Evolutionary conservation across 2,888 invertebrate genomes (phyloP).

Genomic region (Oegoconia quadripuncta): DNA sequence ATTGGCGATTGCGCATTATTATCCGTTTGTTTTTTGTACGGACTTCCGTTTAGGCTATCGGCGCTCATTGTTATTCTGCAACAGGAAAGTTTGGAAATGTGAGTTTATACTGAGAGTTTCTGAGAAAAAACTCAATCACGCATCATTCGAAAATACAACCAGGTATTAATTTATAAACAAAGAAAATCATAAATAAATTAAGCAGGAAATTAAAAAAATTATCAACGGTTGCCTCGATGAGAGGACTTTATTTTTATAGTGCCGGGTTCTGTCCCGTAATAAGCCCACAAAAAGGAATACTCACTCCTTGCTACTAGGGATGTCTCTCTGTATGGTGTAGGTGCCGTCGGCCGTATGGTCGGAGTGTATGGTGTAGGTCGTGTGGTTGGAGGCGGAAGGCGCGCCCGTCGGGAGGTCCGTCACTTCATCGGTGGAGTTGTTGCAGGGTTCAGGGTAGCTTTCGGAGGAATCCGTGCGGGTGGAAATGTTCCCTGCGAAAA

Average conservation of each 20-base stretch:
- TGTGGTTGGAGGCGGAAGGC: conserved; percentile 28
- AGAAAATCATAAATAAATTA: too few relatives aligned
- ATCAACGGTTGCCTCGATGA: too few relatives aligned
- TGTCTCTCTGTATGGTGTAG: conserved; percentile 50
- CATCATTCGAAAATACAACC: too few relatives aligned
- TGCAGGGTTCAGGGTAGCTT: conserved; percentile 70
- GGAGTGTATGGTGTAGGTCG: conserved; percentile 48
- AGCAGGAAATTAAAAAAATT: too few relatives aligned
- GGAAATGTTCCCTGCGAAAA: conserved; percentile 51
- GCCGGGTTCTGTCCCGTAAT: too few relatives aligned
- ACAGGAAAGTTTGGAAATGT: too few relatives aligned
- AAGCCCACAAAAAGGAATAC: too few relatives aligned
- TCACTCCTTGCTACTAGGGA: conserved; percentile 57
- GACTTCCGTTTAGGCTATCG: conserved; percentile 69
- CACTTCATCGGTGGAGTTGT: conserved; percentile 61
- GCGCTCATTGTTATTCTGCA: conserved; percentile 70
- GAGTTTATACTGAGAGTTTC: too few relatives aligned
- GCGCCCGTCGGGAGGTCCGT: conserved; percentile 51
- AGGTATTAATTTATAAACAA: too few relatives aligned
- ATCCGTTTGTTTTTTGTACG: conserved; percentile 38
- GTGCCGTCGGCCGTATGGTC: conserved; percentile 42
- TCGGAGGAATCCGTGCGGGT: conserved; percentile 64
- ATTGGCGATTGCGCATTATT: conserved; percentile 40
- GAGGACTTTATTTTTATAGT: too few relatives aligned
- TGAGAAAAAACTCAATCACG: too few relatives aligned